Percentiles rank a stretch among this genome's conserved stretches.
Conservation (phyloP, 1,140 invertebrate species). For the Helicorthomorpha holstii region DNA sequence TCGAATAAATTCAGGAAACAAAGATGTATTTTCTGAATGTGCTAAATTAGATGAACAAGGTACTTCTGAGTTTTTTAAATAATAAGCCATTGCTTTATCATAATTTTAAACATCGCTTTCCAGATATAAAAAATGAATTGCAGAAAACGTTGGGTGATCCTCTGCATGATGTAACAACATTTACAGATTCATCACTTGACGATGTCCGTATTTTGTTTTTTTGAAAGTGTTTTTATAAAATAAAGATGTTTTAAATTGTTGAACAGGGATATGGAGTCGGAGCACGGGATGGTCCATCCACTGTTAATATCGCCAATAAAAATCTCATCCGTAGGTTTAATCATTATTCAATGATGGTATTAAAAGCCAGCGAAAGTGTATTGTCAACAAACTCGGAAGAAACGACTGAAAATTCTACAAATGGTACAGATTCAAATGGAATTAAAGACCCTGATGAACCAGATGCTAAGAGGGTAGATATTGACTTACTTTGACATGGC, state of each 20-base stretch:
- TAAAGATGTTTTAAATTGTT: neutral
- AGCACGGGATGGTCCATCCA: constrained; percentile 1
- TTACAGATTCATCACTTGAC: constrained; percentile 53
- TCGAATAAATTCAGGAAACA: constrained; percentile 65
- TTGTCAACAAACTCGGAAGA: constrained; percentile 10
- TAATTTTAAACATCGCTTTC: constrained; percentile 7
- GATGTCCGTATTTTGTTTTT: constrained; percentile 24
- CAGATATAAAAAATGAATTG: constrained; percentile 58
- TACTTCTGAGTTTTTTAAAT: constrained; percentile 14
- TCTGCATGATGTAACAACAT: constrained; percentile 58
- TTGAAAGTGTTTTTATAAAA: neutral
- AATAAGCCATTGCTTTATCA: neutral
- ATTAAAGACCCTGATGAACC: too few relatives aligned
- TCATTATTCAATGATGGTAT: constrained; percentile 91
- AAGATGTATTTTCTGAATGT: constrained; percentile 92
- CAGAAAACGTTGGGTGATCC: constrained; percentile 56
- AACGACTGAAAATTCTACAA: too few relatives aligned
- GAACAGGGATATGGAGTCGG: neutral
- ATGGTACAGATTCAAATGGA: too few relatives aligned
- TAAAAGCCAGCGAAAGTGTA: constrained; percentile 49
- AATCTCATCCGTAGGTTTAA: constrained; percentile 90
- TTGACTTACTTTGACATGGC: neutral
- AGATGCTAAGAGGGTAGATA: neutral
- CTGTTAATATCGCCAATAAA: constrained; percentile 44
- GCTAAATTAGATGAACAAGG: constrained; percentile 83